phyloP scores from a whole-genome alignment of 2,113 vertebrate species.

The Odobenus rosmarus region DNA sequence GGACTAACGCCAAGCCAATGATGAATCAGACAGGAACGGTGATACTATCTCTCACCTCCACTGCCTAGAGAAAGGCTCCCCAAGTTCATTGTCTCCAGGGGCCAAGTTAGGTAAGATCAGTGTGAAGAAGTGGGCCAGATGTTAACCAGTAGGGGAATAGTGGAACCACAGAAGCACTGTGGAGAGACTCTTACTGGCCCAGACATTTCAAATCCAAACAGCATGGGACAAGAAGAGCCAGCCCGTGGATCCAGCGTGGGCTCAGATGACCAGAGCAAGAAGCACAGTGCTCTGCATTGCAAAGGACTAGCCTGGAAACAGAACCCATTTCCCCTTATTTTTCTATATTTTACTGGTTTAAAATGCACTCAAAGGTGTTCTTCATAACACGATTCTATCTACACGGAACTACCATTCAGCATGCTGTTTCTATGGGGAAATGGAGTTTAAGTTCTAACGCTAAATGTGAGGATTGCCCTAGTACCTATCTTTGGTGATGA shows the following conservation, averaged over 20 bases:
- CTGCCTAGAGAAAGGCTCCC: neutral
- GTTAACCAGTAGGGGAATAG: neutral
- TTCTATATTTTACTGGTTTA: neutral
- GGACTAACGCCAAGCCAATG: neutral
- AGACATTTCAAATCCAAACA: slow-evolving; percentile 18
- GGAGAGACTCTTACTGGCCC: neutral
- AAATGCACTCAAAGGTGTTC: neutral
- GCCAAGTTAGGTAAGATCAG: neutral
- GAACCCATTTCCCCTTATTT: neutral
- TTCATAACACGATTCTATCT: neutral
- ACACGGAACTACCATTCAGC: neutral
- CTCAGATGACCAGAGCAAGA: neutral
- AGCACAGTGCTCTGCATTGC: neutral
- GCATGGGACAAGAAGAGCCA: neutral
- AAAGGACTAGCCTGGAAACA: neutral
- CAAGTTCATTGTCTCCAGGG: neutral
- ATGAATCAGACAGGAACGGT: neutral
- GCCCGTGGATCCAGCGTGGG: neutral
- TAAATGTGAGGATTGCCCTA: neutral
- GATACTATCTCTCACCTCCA: neutral
- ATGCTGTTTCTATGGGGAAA: neutral
- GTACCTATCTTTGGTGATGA: neutral
- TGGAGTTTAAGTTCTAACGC: neutral
- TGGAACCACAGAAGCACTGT: neutral
- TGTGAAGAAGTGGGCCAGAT: neutral